A percentile compares a stretch with the other conserved stretches of the same genome.
Evolutionary conservation across 2,113 vertebrate species (phyloP).

Genomic region (Xiphias gladius): DNA sequence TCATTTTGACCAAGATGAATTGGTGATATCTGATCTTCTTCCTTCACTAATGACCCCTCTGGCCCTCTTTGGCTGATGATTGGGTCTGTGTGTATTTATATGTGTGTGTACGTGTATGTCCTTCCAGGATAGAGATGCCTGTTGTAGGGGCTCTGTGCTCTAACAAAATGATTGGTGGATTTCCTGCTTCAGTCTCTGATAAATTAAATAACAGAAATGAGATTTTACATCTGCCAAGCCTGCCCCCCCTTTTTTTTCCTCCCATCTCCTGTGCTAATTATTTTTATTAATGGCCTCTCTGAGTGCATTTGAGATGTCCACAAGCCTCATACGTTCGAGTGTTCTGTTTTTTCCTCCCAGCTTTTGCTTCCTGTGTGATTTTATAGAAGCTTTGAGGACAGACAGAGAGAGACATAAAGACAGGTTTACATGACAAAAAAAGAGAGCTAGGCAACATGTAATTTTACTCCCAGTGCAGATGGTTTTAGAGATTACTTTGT

Average conservation of each 20-base stretch:
- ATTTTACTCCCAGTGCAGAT: conserved; percentile 68
- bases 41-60: conserved; percentile 76
- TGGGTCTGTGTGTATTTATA: conserved; percentile 47
- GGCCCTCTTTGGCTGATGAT: conserved; percentile 54
- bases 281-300: conserved; percentile 83
- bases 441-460: conserved; percentile 58
- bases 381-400: conserved; percentile 58
- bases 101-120: conserved; percentile 46
- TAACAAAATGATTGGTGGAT: conserved; percentile 76
- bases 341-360: conserved; percentile 61
- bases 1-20: conserved; percentile 81
- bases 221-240: conserved; percentile 80
- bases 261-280: conserved; percentile 80
- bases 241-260: conserved; percentile 56
- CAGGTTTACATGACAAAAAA: conserved; percentile 63
- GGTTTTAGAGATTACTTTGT: conserved; percentile 67
- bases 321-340: conserved; percentile 75
- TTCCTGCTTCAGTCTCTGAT: conserved; percentile 76
- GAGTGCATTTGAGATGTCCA: conserved; percentile 81
- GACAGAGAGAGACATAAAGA: conserved; percentile 57
- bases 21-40: conserved; percentile 82
- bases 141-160: conserved; percentile 61
- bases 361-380: conserved; percentile 68
- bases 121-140: conserved; percentile 61
- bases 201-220: conserved; percentile 83